Conservation (phyloP, 2,888 invertebrate species). For the Cistogaster globosa region DNA sequence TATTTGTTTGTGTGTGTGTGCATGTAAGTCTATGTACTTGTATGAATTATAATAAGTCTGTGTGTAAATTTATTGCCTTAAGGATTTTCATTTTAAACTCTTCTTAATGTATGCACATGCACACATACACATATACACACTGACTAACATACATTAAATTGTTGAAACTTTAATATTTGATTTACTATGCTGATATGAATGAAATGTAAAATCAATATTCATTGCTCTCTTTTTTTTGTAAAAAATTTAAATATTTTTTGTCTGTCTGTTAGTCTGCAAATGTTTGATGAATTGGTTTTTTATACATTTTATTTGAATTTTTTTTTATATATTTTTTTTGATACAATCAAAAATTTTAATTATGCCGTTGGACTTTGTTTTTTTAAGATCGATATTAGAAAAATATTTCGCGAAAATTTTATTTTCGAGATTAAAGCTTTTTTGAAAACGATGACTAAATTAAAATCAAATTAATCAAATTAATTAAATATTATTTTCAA, state of each 20-base stretch:
- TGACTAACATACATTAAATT: neutral
- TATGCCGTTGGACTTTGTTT: conserved; percentile 6
- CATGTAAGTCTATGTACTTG: neutral
- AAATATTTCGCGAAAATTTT: no score
- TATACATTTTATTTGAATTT: neutral
- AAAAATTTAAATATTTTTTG: conserved; percentile 19
- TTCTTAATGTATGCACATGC: neutral
- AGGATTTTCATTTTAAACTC: conserved; percentile 54
- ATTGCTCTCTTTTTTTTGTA: neutral
- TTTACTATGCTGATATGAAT: conserved; percentile 45
- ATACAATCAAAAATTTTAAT: conserved; percentile 1
- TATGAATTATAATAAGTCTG: conserved; percentile 38
- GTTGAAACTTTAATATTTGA: conserved; percentile 16
- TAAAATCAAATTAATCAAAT: no score
- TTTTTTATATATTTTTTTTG: neutral
- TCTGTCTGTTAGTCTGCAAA: neutral
- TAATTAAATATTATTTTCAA: no score
- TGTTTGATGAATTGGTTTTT: neutral
- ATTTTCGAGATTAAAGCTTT: no score
- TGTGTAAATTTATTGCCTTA: conserved; percentile 55
- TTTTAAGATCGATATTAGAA: neutral
- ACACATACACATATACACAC: neutral
- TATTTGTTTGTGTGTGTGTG: neutral
- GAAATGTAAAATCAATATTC: conserved; percentile 44
- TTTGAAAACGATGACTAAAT: no score